Evolutionary conservation across 2,888 invertebrate species (phyloP).

Genomic region (Cerceris rybyensis): DNA sequence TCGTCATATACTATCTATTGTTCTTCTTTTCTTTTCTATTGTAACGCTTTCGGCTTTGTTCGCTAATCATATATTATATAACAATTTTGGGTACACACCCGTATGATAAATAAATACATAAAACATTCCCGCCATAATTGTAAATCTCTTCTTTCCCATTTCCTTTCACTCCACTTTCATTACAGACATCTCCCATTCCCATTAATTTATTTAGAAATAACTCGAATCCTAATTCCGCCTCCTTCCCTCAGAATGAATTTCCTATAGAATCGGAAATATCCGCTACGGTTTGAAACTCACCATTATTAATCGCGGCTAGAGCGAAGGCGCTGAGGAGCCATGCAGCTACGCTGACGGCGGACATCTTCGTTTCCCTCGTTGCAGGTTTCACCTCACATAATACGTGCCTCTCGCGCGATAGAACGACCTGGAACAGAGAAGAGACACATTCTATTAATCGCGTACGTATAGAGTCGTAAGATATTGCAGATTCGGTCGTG

Average conservation of each 20-base stretch:
- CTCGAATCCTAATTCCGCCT: background rate
- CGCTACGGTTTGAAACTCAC: conserved; percentile 67
- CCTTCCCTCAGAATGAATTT: background rate
- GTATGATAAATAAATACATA: too few species aligned
- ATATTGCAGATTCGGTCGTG: conserved; percentile 45
- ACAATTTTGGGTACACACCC: too few species aligned
- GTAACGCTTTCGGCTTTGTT: too few species aligned
- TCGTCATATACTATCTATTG: too few species aligned
- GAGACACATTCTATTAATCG: conserved; percentile 42
- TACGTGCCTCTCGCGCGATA: conserved; percentile 65
- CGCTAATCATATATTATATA: too few species aligned
- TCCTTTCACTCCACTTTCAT: too few species aligned
- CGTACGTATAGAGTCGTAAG: conserved; percentile 41
- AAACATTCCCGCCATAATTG: too few species aligned
- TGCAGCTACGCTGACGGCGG: conserved; percentile 71
- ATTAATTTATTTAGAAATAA: too few species aligned
- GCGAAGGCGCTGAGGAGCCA: conserved; percentile 76
- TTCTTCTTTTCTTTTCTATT: too few species aligned
- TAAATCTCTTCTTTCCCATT: too few species aligned
- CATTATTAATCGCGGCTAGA: conserved; percentile 74
- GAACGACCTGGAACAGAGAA: conserved; percentile 53
- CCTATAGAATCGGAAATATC: background rate
- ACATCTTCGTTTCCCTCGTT: conserved; percentile 73
- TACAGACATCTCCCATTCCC: too few species aligned
- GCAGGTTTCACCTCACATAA: conserved; percentile 74